A percentile compares a stretch with the other conserved stretches of the same genome.
These are phyloP conservation scores for Allobates femoralis DNA, from an alignment of 2,797 vertebrate species.

Conservation along the genomic window DNA sequence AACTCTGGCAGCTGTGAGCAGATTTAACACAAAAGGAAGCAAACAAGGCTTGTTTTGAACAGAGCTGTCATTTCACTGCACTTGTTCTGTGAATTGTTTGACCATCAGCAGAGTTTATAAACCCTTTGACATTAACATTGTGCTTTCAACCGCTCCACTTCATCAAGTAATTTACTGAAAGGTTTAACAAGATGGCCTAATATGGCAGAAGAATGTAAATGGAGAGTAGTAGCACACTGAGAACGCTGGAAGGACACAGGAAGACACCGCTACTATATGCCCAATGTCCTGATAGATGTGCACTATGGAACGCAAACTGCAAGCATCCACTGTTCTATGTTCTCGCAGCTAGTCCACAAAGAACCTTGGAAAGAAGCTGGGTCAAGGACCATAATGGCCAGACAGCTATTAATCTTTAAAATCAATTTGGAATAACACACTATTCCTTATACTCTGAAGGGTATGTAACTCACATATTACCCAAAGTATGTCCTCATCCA, in stretches of 20 bases:
- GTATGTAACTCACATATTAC: too few species aligned
- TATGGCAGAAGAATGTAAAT: slow-evolving; percentile 62
- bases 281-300: neutral
- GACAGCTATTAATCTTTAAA: slow-evolving; percentile 2
- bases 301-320: neutral
- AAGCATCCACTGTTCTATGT: neutral
- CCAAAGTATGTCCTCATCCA: too few species aligned
- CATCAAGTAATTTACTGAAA: slow-evolving; percentile 57
- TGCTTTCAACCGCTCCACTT: slow-evolving; percentile 38
- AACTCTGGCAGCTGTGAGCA: slow-evolving; percentile 36
- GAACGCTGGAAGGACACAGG: neutral
- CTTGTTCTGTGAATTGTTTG: slow-evolving; percentile 54
- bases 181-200: slow-evolving; percentile 59
- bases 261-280: slow-evolving; percentile 18
- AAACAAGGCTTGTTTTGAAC: slow-evolving; percentile 50
- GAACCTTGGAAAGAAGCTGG: neutral
- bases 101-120: slow-evolving; percentile 56
- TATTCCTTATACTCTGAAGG: neutral
- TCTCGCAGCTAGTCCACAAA: neutral
- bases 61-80: slow-evolving; percentile 39
- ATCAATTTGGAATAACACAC: neutral
- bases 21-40: slow-evolving; percentile 46
- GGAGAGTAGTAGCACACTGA: neutral
- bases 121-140: slow-evolving; percentile 55
- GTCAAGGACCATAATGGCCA: neutral